Conservation (phyloP, 2,797 vertebrate genomes). For the Muscicapa striata region DNA sequence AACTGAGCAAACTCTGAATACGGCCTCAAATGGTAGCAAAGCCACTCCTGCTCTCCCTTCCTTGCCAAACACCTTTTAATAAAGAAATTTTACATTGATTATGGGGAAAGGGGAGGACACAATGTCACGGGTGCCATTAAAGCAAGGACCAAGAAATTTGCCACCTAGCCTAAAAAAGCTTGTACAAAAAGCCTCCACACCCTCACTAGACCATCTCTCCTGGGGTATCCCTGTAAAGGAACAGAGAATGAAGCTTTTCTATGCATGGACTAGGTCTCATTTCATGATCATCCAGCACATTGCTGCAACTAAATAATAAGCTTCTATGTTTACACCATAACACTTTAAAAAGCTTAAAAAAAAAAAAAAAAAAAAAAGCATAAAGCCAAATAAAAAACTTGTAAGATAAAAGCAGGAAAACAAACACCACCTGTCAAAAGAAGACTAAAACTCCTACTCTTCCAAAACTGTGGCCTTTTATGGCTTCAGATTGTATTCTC, state of each 20-base stretch:
- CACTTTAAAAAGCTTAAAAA: background rate
- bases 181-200: background rate
- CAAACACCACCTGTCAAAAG: background rate
- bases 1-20: background rate
- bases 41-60: background rate
- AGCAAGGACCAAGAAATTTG: background rate
- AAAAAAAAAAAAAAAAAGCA: background rate
- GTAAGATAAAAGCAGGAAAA: background rate
- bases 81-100: background rate
- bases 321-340: background rate
- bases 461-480: background rate
- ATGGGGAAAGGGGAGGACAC: background rate
- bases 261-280: background rate
- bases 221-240: background rate
- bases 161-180: background rate
- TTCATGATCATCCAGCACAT: background rate
- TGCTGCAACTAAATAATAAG: background rate
- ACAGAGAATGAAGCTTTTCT: background rate
- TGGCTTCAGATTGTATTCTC: background rate
- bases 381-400: background rate
- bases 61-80: background rate
- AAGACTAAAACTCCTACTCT: background rate
- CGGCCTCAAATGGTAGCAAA: background rate
- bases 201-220: background rate
- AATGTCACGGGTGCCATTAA: background rate